phyloP scores from a whole-genome alignment of 1,140 invertebrate genomes.

The Ostrea denselamellosa region DNA sequence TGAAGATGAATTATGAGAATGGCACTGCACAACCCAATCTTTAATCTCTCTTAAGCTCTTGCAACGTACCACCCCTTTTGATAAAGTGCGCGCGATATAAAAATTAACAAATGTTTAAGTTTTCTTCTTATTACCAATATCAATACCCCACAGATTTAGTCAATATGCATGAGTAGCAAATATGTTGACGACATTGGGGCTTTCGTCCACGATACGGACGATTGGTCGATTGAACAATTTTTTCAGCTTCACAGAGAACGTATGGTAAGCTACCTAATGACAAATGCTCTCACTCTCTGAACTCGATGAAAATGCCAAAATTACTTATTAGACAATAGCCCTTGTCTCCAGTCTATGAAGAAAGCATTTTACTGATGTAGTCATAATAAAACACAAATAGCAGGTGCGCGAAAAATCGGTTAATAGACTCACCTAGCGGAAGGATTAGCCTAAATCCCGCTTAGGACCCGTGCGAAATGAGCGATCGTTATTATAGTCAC shows the following conservation, averaged over 20 bases:
- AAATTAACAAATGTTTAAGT: background rate
- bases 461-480: background rate
- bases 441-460: conserved; percentile 6
- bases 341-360: background rate
- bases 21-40: background rate
- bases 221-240: conserved; percentile 6
- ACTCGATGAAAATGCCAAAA: conserved; percentile 8
- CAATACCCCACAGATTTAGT: background rate
- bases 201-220: background rate
- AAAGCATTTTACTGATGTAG: background rate
- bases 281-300: background rate
- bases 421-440: background rate
- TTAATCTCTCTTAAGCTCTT: conserved; percentile 20
- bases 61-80: conserved; percentile 8
- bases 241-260: conserved; percentile 10
- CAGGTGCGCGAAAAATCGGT: background rate
- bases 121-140: background rate
- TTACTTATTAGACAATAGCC: background rate
- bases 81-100: background rate
- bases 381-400: background rate
- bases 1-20: conserved; percentile 8
- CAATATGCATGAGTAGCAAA: background rate
- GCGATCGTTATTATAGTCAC: background rate
- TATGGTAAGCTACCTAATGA: background rate
- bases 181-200: background rate